Base-by-base conservation (phyloP, 2,888 invertebrate species). In the Tridacna crocea region DNA sequence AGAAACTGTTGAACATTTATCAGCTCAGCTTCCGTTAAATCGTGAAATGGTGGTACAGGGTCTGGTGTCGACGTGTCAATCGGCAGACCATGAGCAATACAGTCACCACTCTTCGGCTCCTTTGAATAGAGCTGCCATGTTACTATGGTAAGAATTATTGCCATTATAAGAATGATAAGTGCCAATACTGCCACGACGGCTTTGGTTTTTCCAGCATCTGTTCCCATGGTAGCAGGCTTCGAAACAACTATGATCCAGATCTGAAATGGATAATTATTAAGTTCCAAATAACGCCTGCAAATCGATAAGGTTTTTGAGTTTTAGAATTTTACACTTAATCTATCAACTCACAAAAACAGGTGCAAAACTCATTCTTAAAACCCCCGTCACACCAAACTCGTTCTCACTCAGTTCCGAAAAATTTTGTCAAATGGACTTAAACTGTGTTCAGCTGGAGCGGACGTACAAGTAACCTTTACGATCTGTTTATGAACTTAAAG, bases 11-110 rank as follows among this genome's bases (percentile, higher is more conserved):
- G 65, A 19, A 80, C 70, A 46, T 47, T 68, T 10, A 27, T 6
- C n/a, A 80, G 72, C 61, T 80, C 80, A 8, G 75, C 63, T 10
- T 60, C 36, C 0, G 80, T 80, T 24, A 80, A 66, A 47, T 80
- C 80, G 48, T 80, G 55, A 65, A 80, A 80, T 58, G 80, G 80
- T 0, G 80, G 60, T 15, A 80, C 22, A 13, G 61, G 24, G 26
- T 70, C 72, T 19, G 80, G 80, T 75, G 80, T 63, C 22, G 73
- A 51, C 26, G 70, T 65, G 51, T 79, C 66, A 27, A 79, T 73
- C 55, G 60, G 58, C 24, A 60, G 60, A 27, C 27, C 27, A 13
- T 73, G 10, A 60, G 60, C 19, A 6, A 12, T 3, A 60, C 73
- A 73, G 1, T 26, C 60, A 3, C 19, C 60, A 4, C 27, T 11